These are phyloP conservation scores for Pseudopodoces humilis DNA, from an alignment of 2,113 vertebrate genomes.

Conservation along the genomic window DNA sequence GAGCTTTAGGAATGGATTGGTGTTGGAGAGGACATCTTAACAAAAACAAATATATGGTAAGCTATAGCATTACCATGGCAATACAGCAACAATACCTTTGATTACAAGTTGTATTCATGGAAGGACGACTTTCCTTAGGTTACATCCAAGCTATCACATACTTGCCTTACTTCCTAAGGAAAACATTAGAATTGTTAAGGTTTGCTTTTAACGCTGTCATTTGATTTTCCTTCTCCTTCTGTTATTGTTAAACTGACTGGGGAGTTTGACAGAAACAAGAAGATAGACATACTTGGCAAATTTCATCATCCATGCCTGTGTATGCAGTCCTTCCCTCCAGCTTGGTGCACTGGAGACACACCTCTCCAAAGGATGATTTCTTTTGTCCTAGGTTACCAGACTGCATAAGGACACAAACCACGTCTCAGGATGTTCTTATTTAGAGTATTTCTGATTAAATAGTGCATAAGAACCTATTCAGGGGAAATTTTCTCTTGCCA, in stretches of 20 bases:
- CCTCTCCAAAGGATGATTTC: not conserved
- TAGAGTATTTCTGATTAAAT: not conserved
- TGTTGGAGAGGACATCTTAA: not conserved
- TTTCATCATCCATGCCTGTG: not conserved
- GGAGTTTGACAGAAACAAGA: not conserved
- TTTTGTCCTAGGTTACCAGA: not conserved
- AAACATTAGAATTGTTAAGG: not conserved
- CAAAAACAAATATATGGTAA: not conserved
- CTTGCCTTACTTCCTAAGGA: not conserved
- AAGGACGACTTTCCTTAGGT: not conserved
- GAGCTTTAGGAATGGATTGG: not conserved
- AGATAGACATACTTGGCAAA: not conserved
- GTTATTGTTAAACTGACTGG: not conserved
- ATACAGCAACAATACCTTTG: not conserved
- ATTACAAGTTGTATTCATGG: not conserved
- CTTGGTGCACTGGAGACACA: not conserved
- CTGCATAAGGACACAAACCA: not conserved
- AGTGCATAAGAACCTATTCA: not conserved
- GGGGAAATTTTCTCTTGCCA: not conserved
- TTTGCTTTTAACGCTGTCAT: not conserved
- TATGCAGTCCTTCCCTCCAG: not conserved
- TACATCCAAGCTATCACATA: not conserved
- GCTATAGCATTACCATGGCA: not conserved
- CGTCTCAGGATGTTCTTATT: not conserved
- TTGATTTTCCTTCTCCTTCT: not conserved